phyloP scores from a whole-genome alignment of 2,797 vertebrate species.

The Rhinella marina region DNA sequence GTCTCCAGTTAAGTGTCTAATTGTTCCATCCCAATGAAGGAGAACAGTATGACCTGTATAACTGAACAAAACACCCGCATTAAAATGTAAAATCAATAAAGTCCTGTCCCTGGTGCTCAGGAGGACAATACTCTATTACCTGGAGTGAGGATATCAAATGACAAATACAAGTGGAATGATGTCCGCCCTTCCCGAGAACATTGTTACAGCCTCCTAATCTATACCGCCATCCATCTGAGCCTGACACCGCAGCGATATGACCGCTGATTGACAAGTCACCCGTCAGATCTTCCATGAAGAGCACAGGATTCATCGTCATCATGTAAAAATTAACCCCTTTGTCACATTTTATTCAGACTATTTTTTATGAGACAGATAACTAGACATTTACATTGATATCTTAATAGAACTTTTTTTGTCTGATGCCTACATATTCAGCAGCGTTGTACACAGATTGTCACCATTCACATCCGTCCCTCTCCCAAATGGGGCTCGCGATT shows the following conservation, averaged over 20 bases:
- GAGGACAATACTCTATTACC: slow-evolving; percentile 39
- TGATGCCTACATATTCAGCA: too few relatives aligned
- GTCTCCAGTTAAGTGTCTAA: slow-evolving; percentile 12
- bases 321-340: slow-evolving; percentile 4
- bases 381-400: too few relatives aligned
- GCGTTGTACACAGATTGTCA: too few relatives aligned
- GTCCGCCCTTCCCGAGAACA: slow-evolving; percentile 21
- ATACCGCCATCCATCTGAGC: slow-evolving; percentile 32
- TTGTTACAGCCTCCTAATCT: slow-evolving; percentile 46
- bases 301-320: not conserved
- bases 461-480: too few relatives aligned
- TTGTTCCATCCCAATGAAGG: slow-evolving; percentile 28
- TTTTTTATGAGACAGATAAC: not conserved
- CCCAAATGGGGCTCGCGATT: too few relatives aligned
- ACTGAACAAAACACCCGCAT: not conserved
- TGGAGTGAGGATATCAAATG: slow-evolving; percentile 33
- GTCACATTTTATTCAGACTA: not conserved
- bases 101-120: not conserved
- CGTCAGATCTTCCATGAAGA: not conserved
- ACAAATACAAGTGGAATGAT: slow-evolving; percentile 38
- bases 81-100: slow-evolving; percentile 27
- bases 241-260: slow-evolving; percentile 15
- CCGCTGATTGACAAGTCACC: not conserved
- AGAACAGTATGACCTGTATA: slow-evolving; percentile 28
- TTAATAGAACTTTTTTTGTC: too few relatives aligned